Evolutionary conservation across 1,140 invertebrate genomes (phyloP).

Genomic region (Metaphire vulgaris): DNA sequence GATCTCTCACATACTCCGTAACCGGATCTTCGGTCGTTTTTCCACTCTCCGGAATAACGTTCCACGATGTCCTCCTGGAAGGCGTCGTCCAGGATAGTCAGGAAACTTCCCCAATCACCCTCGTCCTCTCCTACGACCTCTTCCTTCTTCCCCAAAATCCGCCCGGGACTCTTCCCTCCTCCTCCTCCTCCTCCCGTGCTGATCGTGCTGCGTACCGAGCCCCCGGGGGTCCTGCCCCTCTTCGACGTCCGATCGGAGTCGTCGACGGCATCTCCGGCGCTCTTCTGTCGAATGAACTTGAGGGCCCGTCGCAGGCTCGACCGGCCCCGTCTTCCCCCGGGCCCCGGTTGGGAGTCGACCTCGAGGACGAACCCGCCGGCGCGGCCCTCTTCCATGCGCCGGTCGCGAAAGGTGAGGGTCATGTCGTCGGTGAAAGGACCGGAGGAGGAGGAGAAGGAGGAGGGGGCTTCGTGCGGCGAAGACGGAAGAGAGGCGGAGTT

Average conservation of each 20-base stretch:
- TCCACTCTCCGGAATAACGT: constrained; percentile 99
- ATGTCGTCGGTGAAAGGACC: neutral
- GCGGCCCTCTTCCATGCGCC: neutral
- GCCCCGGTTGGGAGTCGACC: neutral
- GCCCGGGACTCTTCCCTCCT: constrained; percentile 61
- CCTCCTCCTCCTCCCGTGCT: constrained; percentile 29
- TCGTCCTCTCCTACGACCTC: constrained; percentile 57
- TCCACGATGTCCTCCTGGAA: constrained; percentile 55
- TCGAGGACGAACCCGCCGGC: neutral
- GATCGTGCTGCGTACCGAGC: constrained; percentile 49
- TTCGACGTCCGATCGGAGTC: neutral
- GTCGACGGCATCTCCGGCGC: constrained; percentile 88
- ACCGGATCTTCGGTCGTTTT: constrained; percentile 95
- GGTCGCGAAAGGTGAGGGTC: neutral
- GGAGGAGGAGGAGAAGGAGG: neutral
- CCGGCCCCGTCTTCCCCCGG: constrained; percentile 55
- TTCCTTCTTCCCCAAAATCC: constrained; percentile 66
- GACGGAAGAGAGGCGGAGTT: constrained; percentile 62
- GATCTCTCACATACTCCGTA: constrained; percentile 94
- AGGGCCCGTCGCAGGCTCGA: constrained; percentile 32
- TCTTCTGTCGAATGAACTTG: constrained; percentile 72
- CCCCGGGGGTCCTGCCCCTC: constrained; percentile 28
- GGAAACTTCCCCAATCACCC: neutral
- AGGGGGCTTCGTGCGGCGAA: too few species aligned
- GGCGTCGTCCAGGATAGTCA: neutral